Base-by-base conservation (phyloP, 2,888 invertebrate genomes). In the Drosophila neutralis region DNA sequence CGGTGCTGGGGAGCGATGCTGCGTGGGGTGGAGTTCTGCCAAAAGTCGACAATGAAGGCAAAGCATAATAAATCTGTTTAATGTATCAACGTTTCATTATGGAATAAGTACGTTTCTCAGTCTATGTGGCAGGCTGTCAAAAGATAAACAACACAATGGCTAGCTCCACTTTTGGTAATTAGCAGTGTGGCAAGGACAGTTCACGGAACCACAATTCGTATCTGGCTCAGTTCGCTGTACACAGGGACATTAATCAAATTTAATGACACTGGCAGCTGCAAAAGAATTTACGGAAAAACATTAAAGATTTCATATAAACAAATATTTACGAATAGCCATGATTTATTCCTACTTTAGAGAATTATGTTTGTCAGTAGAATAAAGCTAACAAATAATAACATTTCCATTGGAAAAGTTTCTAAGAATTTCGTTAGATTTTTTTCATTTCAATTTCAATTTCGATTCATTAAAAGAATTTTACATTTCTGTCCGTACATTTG, bases 61-160 rank as follows among this genome's bases (percentile, higher is more conserved):
- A 54, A 87, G 74, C 64, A 70, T 87, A 85, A 89, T 83, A 85
- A 87, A 87, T 89, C 81, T 88, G 81, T 85, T 88, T 89, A 85
- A 89, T 84, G 83, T 88, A 88, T 88, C 79, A 86, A 70, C 69
- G 62, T 80, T 83, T 76, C 73, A 80, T 87, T 85, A 78, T 73
- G 69, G 69, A 71, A 85, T 57, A 36, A 51, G 59, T 24, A 58
- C 48, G 42, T 33, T 8, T 27, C 56, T 59, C 45, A 38, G n/a
- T 70, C 36, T 45, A 36, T 53, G 57, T 63, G 68, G 58, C 75
- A 31, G 36, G 64, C 76, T 76, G 82, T 76, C 77, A 60, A 62
- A 60, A 75, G 73, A 80, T 82, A 84, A 70, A 56, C 69, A 69
- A 45, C 57, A 69, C 69, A 68, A 70, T 64, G 58, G 48, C 54